Base-by-base conservation (phyloP, 2,113 vertebrate species). In the Phalacrocorax carbo region DNA sequence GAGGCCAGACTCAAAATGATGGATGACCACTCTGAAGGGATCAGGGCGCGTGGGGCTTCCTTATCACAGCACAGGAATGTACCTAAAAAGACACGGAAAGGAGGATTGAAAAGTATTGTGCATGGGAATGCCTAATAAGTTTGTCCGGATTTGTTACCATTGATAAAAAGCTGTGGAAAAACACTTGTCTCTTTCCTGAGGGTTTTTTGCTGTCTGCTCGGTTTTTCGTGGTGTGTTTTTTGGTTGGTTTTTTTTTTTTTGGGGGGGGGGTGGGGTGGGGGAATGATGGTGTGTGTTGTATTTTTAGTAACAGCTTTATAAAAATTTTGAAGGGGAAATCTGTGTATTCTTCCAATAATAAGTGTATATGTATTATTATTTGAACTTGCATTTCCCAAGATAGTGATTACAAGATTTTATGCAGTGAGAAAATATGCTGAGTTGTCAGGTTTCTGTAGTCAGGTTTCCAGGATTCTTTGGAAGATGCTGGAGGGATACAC, bases 1-100 rank as follows among this genome's bases (percentile, higher is more conserved):
- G 21, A 42, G n/a, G 4, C 16, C 1, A 1, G 5, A 29, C 10
- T 58, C 12, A 21, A 55, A 68, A 34, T 3, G 8, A 3, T 6
- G 7, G 2, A 6, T 1, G 0, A 3, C 4, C 1, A 1, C 4
- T 6, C 9, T 21, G 22, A 32, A 34, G 14, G 22, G 7, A 46
- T 38, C 2, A 12, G 10, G 4, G 5, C 0, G 1, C 1, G 2
- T 16, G 9, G 65, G 7, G 16, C 20, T 69, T 22, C 23, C n/a
- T 72, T 30, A 8, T 65, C 19, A 22, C 21, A 38, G 5, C 26
- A 64, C 6, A 48, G 40, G 57, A 38, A 51, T 23, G 4, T 44
- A 25, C 5, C 15, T 54, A 9, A 22, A 22, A 42, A 25, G 8
- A 5, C 3, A 9, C 10, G n/a, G 34, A 68, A 40, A 65, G 2